Base-by-base conservation (phyloP, 2,113 vertebrate species). In the Noctilio leporinus region DNA sequence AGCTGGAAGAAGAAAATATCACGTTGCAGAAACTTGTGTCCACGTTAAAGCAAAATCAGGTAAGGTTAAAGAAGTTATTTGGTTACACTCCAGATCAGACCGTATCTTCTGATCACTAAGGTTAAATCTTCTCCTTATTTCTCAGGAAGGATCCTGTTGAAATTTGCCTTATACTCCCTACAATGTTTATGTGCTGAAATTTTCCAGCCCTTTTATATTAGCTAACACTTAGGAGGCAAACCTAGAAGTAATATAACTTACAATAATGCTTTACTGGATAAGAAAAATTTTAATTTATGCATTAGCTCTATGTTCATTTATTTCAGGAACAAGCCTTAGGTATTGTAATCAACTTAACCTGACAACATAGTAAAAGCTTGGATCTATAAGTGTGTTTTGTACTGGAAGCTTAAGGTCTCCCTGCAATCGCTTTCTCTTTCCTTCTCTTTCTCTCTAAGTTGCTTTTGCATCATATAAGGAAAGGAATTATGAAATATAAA, bases 1-100 rank as follows among this genome's bases (percentile, higher is more conserved):
- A 99, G 94, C 98, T 99, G 72, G 99, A 99, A 97, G 99, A 99
- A 95, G 99, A 99, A 98, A 99, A 99, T 96, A 99, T 99, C 97
- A 99, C 99, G 1, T 97, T 99, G 92, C 99, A 99, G 98, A 99
- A 99, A 86, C 98, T 99, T 76, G 99, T 99, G 93, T 99, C 99
- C 57, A 99, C 99, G 0, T 98, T 99, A 81, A 99, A 99, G 95
- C 99, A 99, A 98, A 99, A 99, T 93, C 99, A 99, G 99, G 99
- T 99, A 93, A 91, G 97, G 33, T 70, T 70, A 0, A 0, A 81
- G 89, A 53, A 62, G 10, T 5, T 26, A 78, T 62, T 40, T 49
- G 35, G 53, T 47, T 81, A 40, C 10, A 53, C 5, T 33, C 38
- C 28, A 64, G 47, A 17, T 57, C n/a, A 30, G 26, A 43, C 43